Percentiles rank a stretch among this genome's conserved stretches.
These are phyloP conservation scores for Drosophila virilis DNA, from an alignment of 1,140 invertebrate genomes.

Conservation along the genomic window DNA sequence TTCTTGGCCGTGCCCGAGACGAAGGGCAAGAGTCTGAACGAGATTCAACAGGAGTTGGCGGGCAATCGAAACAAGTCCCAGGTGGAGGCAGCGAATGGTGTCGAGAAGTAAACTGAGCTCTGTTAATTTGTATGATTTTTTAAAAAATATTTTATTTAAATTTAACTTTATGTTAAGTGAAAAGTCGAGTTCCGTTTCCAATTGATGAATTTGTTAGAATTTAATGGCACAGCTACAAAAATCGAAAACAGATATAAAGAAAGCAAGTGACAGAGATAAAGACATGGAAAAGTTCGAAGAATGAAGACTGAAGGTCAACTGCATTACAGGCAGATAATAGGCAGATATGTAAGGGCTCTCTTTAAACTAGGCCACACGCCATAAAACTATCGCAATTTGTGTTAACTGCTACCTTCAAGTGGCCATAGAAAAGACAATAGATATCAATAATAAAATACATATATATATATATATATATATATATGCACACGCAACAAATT, in stretches of 20 bases:
- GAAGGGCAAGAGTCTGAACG: conserved; percentile 93
- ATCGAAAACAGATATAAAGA: conserved; percentile 14
- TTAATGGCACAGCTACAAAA: conserved; percentile 25
- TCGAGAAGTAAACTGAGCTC: conserved; percentile 43
- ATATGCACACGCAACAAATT: too few relatives aligned
- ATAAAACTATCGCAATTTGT: conserved; percentile 16
- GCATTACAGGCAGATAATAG: conserved; percentile 39
- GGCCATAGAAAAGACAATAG: conserved; percentile 79
- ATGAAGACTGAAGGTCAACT: conserved; percentile 79
- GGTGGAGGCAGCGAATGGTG: conserved; percentile 5
- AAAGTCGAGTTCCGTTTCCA: conserved; percentile 56
- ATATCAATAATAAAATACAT: conserved; percentile 43
- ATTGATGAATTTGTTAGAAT: conserved; percentile 63
- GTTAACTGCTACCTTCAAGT: conserved; percentile 38
- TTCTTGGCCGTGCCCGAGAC: conserved; percentile 93
- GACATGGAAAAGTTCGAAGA: conserved; percentile 50
- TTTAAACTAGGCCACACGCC: conserved; percentile 39
- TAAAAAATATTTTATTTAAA: conserved; percentile 53
- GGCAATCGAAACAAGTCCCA: conserved; percentile 55
- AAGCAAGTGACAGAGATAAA: conserved; percentile 23
- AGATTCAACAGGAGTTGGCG: conserved; percentile 89
- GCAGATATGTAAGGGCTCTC: conserved; percentile 45
- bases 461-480: conserved; percentile 7
- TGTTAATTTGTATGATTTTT: conserved; percentile 53
- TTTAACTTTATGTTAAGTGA: conserved; percentile 58